Percentiles rank a stretch among this genome's conserved stretches.
These are phyloP conservation scores for Lasioglossum calceatum DNA, from an alignment of 2,888 invertebrate genomes.

Conservation along the genomic window DNA sequence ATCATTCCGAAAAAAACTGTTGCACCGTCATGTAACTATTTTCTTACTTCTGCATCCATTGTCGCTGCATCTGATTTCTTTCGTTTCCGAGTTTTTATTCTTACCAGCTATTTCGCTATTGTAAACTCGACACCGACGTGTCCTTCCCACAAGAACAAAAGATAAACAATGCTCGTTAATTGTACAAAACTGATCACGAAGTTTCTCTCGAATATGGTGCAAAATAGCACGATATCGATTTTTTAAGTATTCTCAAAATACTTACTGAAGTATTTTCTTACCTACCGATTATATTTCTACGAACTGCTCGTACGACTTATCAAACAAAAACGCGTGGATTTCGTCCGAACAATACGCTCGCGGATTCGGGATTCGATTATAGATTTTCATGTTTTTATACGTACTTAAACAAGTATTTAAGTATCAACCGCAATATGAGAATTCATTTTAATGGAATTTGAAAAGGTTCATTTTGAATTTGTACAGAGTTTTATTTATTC, in stretches of 20 bases:
- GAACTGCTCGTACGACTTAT: constrained; percentile 11
- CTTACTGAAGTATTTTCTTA: constrained; percentile 8
- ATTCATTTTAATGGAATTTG: constrained; percentile 41
- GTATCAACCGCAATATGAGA: constrained; percentile 35
- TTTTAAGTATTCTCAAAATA: constrained; percentile 17
- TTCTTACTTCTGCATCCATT: constrained; percentile 8
- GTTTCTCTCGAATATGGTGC: constrained; percentile 19
- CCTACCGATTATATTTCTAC: constrained; percentile 11
- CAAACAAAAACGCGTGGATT: neutral
- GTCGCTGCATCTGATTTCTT: constrained; percentile 7
- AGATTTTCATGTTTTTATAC: constrained; percentile 36
- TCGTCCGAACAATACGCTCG: neutral
- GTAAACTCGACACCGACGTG: constrained; percentile 20
- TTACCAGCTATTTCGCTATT: constrained; percentile 9
- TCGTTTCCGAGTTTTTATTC: neutral
- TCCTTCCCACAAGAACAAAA: constrained; percentile 14
- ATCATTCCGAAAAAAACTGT: constrained; percentile 89
- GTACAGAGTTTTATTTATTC: constrained; percentile 73
- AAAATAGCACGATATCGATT: neutral
- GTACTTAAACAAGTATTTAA: constrained; percentile 58
- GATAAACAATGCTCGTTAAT: constrained; percentile 16
- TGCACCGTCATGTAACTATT: constrained; percentile 89
- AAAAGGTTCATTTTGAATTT: constrained; percentile 44
- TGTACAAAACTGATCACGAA: constrained; percentile 29
- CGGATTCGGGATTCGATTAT: constrained; percentile 6